Conservation (phyloP, 1,140 invertebrate genomes). For the Pararge aegeria region DNA sequence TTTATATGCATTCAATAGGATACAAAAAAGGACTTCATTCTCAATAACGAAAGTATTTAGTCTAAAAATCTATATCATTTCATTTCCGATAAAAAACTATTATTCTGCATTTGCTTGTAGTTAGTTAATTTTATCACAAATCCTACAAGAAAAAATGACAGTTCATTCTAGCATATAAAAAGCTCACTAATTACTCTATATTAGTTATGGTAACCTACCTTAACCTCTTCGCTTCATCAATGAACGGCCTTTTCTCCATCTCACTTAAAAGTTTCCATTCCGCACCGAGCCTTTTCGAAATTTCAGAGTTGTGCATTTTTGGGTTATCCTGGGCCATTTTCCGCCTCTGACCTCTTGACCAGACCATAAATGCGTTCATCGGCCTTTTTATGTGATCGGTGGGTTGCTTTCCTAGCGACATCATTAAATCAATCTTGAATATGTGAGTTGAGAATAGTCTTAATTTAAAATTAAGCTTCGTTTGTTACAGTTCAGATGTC, state of each 20-base stretch:
- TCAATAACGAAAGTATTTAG: too few relatives aligned
- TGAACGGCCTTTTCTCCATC: constrained; percentile 95
- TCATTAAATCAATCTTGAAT: constrained; percentile 36
- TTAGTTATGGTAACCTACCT: constrained; percentile 83
- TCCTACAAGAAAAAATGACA: too few relatives aligned
- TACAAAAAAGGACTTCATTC: too few relatives aligned
- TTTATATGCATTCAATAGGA: too few relatives aligned
- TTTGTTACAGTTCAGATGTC: neutral
- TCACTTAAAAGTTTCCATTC: constrained; percentile 95
- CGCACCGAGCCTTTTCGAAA: constrained; percentile 93
- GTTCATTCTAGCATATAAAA: too few relatives aligned
- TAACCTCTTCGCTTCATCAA: constrained; percentile 96
- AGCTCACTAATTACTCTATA: constrained; percentile 10
- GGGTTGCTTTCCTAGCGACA: constrained; percentile 67
- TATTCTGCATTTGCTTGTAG: too few relatives aligned
- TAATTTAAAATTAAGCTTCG: neutral
- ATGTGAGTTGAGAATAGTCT: neutral
- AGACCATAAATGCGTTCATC: constrained; percentile 97
- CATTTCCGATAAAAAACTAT: too few relatives aligned
- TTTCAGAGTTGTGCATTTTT: constrained; percentile 98
- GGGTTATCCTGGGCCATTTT: constrained; percentile 99
- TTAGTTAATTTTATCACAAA: too few relatives aligned
- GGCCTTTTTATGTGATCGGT: constrained; percentile 92
- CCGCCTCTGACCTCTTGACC: constrained; percentile 92
- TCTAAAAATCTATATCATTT: too few relatives aligned